Conservation (phyloP, 2,113 vertebrate species). For the Murina feae region DNA sequence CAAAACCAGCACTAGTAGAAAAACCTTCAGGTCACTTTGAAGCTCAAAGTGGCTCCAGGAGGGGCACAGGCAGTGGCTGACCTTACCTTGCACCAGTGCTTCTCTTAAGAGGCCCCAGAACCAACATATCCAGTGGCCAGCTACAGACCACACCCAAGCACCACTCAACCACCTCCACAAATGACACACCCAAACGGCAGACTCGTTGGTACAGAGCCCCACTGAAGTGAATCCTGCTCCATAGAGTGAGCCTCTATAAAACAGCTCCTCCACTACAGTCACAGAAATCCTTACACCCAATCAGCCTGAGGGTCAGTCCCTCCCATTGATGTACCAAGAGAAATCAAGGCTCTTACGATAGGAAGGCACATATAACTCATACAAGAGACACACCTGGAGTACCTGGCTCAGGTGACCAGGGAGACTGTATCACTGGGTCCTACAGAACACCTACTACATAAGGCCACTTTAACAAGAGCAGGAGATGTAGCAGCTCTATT, state of each 20-base stretch:
- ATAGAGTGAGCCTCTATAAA: neutral
- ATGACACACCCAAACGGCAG: too few relatives aligned
- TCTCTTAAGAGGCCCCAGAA: neutral
- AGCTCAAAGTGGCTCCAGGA: neutral
- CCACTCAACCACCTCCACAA: neutral
- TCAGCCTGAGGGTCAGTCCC: neutral
- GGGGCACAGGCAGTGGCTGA: neutral
- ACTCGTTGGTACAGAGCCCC: neutral
- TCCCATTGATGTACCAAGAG: neutral
- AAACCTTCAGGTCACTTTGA: neutral
- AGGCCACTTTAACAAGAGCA: neutral
- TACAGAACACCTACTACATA: neutral
- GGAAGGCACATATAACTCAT: neutral
- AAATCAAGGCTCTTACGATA: neutral
- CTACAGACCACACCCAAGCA: neutral
- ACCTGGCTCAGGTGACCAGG: neutral
- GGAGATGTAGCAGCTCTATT: neutral
- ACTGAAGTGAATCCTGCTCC: neutral
- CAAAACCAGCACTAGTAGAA: neutral
- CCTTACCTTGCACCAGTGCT: neutral
- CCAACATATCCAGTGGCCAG: neutral
- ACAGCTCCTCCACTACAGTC: neutral
- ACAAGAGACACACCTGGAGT: neutral
- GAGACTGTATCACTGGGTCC: neutral
- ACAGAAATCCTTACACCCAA: neutral